Evolutionary conservation across 2,797 vertebrate genomes (phyloP).

Genomic region (Pangasius macronema): DNA sequence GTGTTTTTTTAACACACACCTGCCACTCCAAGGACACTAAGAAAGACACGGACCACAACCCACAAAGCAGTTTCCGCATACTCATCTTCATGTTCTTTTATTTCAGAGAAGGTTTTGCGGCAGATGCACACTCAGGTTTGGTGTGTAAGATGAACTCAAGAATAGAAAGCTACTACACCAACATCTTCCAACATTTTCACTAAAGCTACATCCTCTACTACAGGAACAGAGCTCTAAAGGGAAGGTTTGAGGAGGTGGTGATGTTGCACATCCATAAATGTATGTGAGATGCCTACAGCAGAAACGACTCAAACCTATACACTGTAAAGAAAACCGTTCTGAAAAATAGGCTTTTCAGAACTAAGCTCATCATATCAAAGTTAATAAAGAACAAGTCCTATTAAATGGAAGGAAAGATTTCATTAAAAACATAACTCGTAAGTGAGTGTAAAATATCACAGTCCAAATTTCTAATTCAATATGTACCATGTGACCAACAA

Average conservation of each 20-base stretch:
- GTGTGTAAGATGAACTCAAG: conserved; percentile 57
- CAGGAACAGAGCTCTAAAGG: not conserved
- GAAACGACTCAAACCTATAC: not conserved
- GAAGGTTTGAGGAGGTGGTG: not conserved
- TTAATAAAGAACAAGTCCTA: conserved; percentile 12
- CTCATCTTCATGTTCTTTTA: conserved; percentile 19
- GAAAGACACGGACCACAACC: conserved; percentile 29
- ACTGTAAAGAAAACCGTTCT: not conserved
- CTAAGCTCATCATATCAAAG: not conserved
- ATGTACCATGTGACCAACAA: conserved; percentile 39
- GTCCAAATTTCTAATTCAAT: conserved; percentile 25
- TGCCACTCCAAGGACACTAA: conserved; percentile 18
- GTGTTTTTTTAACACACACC: conserved; percentile 19
- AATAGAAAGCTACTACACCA: conserved; percentile 53
- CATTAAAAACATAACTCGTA: conserved; percentile 32
- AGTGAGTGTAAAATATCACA: conserved; percentile 29
- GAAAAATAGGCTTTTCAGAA: conserved; percentile 21
- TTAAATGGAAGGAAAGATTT: conserved; percentile 32
- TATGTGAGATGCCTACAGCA: not conserved
- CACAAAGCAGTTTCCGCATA: conserved; percentile 13
- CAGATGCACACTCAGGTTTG: conserved; percentile 2
- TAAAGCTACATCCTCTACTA: conserved; percentile 39
- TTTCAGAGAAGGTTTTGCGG: conserved; percentile 57
- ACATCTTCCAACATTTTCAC: conserved; percentile 50
- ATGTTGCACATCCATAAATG: conserved; percentile 2